Evolutionary conservation across 2,888 invertebrate species (phyloP).

Genomic region (Chelonus formosanus): DNA sequence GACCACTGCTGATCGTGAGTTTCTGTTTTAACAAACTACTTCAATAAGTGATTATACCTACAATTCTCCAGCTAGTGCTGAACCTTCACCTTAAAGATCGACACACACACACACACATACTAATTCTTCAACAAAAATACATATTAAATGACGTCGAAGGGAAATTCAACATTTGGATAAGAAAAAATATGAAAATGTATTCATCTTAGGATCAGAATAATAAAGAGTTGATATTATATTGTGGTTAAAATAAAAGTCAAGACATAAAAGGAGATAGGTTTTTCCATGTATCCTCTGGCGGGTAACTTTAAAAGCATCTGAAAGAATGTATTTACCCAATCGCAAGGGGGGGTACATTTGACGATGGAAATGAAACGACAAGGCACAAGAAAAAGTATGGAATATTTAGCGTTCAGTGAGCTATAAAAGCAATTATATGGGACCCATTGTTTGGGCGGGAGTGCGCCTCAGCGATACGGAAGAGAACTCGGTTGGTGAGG

Average conservation of each 20-base stretch:
- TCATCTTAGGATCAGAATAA: slow-evolving; percentile 28
- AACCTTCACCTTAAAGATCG: too few relatives aligned
- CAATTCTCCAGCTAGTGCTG: too few relatives aligned
- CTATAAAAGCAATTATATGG: slow-evolving; percentile 66
- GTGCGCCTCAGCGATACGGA: slow-evolving; percentile 62
- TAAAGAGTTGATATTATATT: slow-evolving; percentile 33
- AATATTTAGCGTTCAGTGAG: slow-evolving; percentile 65
- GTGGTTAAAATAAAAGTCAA: slow-evolving; percentile 34
- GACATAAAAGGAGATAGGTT: slow-evolving; percentile 20
- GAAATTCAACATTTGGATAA: too few relatives aligned
- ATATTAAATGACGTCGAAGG: too few relatives aligned
- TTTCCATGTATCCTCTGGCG: slow-evolving; percentile 27
- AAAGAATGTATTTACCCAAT: slow-evolving; percentile 58
- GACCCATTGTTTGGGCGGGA: slow-evolving; percentile 62
- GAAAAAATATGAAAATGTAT: slow-evolving; percentile 26
- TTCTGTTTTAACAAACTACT: slow-evolving; percentile 15
- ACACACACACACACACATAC: too few relatives aligned
- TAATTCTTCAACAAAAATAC: too few relatives aligned
- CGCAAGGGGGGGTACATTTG: slow-evolving; percentile 41
- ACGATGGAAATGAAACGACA: slow-evolving; percentile 25
- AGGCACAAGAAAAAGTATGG: slow-evolving; percentile 61
- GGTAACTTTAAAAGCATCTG: slow-evolving; percentile 31
- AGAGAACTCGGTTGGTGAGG: slow-evolving; percentile 44
- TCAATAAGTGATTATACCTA: neutral
- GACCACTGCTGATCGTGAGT: slow-evolving; percentile 60